Base-by-base conservation (phyloP, 2,113 vertebrate species). In the Petroica traversi region DNA sequence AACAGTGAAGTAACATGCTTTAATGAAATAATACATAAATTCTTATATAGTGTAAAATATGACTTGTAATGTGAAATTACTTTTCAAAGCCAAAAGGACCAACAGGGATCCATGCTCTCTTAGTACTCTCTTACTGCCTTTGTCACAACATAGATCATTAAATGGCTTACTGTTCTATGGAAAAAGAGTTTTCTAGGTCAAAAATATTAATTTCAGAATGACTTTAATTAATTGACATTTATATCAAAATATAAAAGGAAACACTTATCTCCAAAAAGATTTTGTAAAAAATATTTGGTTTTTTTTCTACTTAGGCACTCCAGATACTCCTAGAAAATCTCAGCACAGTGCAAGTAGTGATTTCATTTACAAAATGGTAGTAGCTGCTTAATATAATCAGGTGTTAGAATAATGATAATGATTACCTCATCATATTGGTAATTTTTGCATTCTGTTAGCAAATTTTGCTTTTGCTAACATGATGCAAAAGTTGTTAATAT, bases 401-500 rank as follows among this genome's bases (percentile, higher is more conserved):
- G 68, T 92, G 94, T 94, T 96, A 87, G 91, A 94, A 95, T 93
- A 96, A 93, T 91, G 92, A 96, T 83, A 96, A 69, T 89, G 84
- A 97, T 77, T 97, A 93, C 88, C 90, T 96, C 95, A 96, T 97
- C 88, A 93, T 85, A 93, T 93, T 95, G 93, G 87, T 93, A 95
- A 95, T 97, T 97, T 97, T 91, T 96, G 95, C 93, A 95, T 97
- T 98, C 93, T 94, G 96, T 94, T 98, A 88, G 89, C 91, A 98
- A 92, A 97, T 97, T 98, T 96, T 95, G 96, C 93, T 95, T 96
- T 97, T 97, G 97, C 95, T 93, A 96, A 95, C 95, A 66, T 97
- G 97, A 96, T 96, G 96, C 96, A 95, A 97, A 98, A 97, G 97
- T 98, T 98, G 97, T 97, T 98, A 97, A 97, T 97, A 89, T 89